phyloP scores from a whole-genome alignment of 2,888 invertebrate species.

The Diplolepis rosae region DNA sequence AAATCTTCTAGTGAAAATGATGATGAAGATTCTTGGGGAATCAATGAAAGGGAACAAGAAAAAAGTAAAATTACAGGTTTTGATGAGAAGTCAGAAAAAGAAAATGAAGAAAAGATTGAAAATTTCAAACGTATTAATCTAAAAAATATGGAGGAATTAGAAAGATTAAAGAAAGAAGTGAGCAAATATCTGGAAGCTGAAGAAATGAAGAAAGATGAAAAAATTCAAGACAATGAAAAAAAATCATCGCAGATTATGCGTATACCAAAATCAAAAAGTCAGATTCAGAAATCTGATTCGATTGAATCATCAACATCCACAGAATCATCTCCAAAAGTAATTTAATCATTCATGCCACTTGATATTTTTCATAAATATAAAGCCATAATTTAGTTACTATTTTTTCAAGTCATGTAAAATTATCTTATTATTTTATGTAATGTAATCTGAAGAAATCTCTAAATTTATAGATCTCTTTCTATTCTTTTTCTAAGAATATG shows the following conservation, averaged over 20 bases:
- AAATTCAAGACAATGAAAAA: not conserved
- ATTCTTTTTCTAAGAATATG: not conserved
- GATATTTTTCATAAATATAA: not conserved
- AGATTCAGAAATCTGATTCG: not conserved
- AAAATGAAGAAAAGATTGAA: not conserved
- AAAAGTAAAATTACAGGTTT: not conserved
- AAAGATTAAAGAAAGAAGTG: not conserved
- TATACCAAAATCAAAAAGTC: not conserved
- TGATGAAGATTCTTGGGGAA: not conserved
- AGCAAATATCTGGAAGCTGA: not conserved
- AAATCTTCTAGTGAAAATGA: not conserved
- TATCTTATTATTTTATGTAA: no score
- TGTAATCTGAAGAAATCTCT: no score
- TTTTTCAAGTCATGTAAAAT: not conserved
- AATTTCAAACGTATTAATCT: not conserved
- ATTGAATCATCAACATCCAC: not conserved
- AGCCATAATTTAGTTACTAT: not conserved
- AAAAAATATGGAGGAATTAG: not conserved
- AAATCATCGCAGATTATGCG: not conserved
- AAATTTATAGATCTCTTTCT: not conserved
- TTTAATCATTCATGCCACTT: not conserved
- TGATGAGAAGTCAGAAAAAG: not conserved
- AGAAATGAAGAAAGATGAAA: not conserved
- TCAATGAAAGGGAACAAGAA: not conserved
- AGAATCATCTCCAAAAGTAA: not conserved